Conservation (phyloP, 1,140 invertebrate species). For the Macrotrachela quadricornifera region DNA sequence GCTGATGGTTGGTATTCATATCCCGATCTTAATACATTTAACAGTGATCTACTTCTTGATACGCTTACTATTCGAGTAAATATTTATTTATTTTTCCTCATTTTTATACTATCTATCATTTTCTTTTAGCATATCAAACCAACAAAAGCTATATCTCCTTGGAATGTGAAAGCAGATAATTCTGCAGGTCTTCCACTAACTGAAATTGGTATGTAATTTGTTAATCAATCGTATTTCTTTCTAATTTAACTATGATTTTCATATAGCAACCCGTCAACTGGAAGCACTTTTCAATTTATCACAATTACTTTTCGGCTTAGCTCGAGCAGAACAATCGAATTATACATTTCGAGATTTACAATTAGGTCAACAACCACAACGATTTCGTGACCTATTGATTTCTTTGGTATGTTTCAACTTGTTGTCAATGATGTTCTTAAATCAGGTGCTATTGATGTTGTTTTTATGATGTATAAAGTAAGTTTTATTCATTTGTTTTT, state of each 20-base stretch:
- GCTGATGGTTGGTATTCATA: slow-evolving; percentile 4
- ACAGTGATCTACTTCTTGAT: neutral
- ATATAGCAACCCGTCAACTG: neutral
- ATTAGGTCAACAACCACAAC: neutral
- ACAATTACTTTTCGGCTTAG: slow-evolving; percentile 4
- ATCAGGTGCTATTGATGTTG: neutral
- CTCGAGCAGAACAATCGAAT: neutral
- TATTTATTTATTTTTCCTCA: too few relatives aligned
- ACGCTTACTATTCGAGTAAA: neutral
- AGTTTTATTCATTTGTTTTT: too few relatives aligned
- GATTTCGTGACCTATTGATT: neutral
- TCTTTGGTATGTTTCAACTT: neutral
- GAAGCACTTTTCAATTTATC: slow-evolving; percentile 5
- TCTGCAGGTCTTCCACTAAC: neutral
- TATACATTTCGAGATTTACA: slow-evolving; percentile 7
- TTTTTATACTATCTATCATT: neutral
- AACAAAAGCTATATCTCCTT: neutral
- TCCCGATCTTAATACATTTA: slow-evolving; percentile 5
- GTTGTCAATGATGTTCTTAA: neutral
- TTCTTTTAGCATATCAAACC: neutral
- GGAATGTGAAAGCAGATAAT: neutral
- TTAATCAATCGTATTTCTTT: too few relatives aligned
- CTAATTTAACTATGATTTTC: too few relatives aligned
- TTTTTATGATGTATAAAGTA: slow-evolving; percentile 1
- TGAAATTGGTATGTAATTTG: too few relatives aligned